Base-by-base conservation (phyloP, 2,888 invertebrate species). In the Lampropteryx suffumata region DNA sequence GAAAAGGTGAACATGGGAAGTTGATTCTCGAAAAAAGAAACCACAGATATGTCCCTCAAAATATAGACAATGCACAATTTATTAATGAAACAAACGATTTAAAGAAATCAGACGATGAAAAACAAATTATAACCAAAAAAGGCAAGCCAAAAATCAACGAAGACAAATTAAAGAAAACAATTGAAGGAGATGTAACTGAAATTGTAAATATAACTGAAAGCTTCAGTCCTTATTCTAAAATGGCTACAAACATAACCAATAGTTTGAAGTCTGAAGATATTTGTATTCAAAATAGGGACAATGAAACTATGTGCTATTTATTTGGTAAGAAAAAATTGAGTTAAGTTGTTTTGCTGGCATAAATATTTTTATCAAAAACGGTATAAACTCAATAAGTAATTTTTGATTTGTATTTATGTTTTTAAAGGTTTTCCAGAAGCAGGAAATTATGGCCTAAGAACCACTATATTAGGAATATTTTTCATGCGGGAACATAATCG, bases 401-500 rank as follows among this genome's bases (percentile, higher is more conserved):
- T 17, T 17, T 17, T 17, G 17, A 2, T 17, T 24, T 6, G 7
- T 6, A 6, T 3, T 24, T 24, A 6, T 24, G 7, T 5, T 33
- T 9, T 47, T 35, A 41, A 30, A 81, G 80, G 80, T 46, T 75
- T 67, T 14, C 72, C 82, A 40, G 71, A 70, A 69, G 72, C 69
- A n/a, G 82, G 80, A 21, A 82, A 83, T 59, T 70, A 71, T 48
- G 80, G 82, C 41, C 57, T 86, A 21, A 68, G 82, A 52, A 79
- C 81, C 0, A 79, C 83, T 5, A 67, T 73, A 0, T 62, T 85
- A 13, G 67, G 72, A 7, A 82, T 84, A 62, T 84, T 78, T 58
- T 85, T 85, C 55, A 76, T 78, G 72, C 69, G 82, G n/a, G 81
- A 85, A 57, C 85, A 86, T 55, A 85, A 85, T 50, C 69, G 82